Percentiles rank a stretch among this genome's conserved stretches.
phyloP scores from a whole-genome alignment of 2,888 invertebrate genomes.

The Dynastes hyllus region DNA sequence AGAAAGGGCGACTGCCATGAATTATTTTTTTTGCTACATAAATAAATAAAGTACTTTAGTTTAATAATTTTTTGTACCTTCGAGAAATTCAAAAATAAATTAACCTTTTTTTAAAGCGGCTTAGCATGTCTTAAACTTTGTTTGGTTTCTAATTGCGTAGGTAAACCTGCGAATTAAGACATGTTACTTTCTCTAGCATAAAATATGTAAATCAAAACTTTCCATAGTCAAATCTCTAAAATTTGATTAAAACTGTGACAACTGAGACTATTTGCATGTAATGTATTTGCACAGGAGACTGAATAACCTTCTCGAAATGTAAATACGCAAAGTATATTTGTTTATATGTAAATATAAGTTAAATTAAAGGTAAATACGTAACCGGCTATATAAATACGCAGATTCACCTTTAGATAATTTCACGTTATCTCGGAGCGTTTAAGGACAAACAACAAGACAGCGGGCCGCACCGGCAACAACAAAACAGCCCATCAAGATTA shows the following conservation, averaged over 20 bases:
- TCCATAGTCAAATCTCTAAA: constrained; percentile 21
- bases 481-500: constrained; percentile 46
- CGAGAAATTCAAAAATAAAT: too few relatives aligned
- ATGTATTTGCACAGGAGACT: constrained; percentile 5
- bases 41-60: too few relatives aligned
- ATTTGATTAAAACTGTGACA: constrained; percentile 24
- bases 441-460: constrained; percentile 21
- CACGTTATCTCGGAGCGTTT: constrained; percentile 22
- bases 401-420: constrained; percentile 29
- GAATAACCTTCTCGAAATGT: constrained; percentile 22
- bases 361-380: constrained; percentile 1
- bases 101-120: too few relatives aligned
- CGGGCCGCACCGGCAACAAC: constrained; percentile 26
- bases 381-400: neutral
- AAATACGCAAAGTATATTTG: neutral
- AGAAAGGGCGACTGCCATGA: too few relatives aligned
- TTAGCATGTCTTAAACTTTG: too few relatives aligned
- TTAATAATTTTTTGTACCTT: too few relatives aligned
- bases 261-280: constrained; percentile 12
- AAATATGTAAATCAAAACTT: constrained; percentile 35
- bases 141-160: too few relatives aligned
- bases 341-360: too few relatives aligned
- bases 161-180: too few relatives aligned
- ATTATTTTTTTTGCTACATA: too few relatives aligned
- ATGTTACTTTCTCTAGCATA: constrained; percentile 31